Conservation (phyloP, 2,797 vertebrate species). For the Aselliscus stoliczkanus region DNA sequence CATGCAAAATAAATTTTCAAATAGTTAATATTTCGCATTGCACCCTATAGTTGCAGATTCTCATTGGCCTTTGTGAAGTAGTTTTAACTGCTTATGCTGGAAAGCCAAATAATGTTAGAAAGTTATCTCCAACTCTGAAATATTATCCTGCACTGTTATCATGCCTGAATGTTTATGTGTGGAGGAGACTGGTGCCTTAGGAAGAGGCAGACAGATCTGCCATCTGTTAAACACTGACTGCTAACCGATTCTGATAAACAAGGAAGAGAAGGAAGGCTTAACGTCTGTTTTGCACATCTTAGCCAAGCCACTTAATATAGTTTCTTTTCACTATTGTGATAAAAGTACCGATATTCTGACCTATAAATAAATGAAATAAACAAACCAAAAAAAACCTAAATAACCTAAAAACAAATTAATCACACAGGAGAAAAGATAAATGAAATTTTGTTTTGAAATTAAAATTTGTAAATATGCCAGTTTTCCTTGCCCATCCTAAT, state of each 20-base stretch:
- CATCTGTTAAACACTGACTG: constrained; percentile 49
- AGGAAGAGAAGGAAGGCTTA: background rate
- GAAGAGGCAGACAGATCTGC: constrained; percentile 31
- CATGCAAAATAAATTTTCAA: constrained; percentile 40
- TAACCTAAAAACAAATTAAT: constrained; percentile 9
- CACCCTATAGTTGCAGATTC: background rate
- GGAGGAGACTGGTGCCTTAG: constrained; percentile 13
- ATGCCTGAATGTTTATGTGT: constrained; percentile 38
- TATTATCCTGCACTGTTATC: constrained; percentile 57
- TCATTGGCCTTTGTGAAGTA: constrained; percentile 33
- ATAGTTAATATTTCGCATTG: constrained; percentile 52
- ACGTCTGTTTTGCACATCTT: background rate
- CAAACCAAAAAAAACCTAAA: background rate
- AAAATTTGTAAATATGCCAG: background rate
- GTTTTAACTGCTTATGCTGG: constrained; percentile 43
- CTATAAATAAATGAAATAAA: background rate
- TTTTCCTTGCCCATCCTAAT: background rate
- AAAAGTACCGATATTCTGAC: background rate
- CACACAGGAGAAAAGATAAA: background rate
- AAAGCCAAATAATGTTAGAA: constrained; percentile 57
- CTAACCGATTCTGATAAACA: constrained; percentile 41
- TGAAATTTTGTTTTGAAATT: background rate
- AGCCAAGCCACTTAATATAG: background rate
- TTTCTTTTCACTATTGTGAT: constrained; percentile 30
- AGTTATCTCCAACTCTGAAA: constrained; percentile 65